A percentile compares a stretch with the other conserved stretches of the same genome.
These are phyloP conservation scores for Amorpha juglandis DNA, from an alignment of 2,888 invertebrate species.

Conservation along the genomic window DNA sequence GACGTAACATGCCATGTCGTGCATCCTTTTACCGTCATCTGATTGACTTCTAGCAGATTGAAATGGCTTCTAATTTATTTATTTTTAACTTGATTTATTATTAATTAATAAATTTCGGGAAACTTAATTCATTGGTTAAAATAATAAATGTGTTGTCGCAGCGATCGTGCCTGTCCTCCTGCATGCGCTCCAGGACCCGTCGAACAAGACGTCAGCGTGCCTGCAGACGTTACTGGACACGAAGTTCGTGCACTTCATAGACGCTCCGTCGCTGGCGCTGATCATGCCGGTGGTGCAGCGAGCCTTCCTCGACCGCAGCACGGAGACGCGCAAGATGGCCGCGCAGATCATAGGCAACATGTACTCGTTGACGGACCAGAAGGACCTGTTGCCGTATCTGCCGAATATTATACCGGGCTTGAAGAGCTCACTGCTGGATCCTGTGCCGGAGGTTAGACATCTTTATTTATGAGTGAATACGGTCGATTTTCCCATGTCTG, in stretches of 20 bases:
- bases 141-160: constrained; percentile 42
- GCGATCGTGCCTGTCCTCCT: constrained; percentile 94
- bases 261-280: constrained; percentile 98
- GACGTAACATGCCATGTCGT: too few species aligned
- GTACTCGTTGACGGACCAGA: constrained; percentile 99
- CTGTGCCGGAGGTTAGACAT: constrained; percentile 93
- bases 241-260: constrained; percentile 99
- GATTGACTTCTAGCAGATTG: too few species aligned
- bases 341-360: constrained; percentile 99
- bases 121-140: too few species aligned
- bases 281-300: constrained; percentile 99
- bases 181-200: constrained; percentile 97
- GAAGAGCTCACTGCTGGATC: constrained; percentile 97
- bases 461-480: neutral
- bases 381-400: constrained; percentile 98
- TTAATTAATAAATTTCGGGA: too few species aligned
- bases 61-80: too few species aligned
- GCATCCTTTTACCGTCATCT: too few species aligned
- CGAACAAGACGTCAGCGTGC: constrained; percentile 96
- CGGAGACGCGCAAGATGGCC: constrained; percentile 99
- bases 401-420: constrained; percentile 98
- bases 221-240: constrained; percentile 97
- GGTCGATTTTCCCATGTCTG: too few species aligned
- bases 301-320: constrained; percentile 98
- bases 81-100: too few species aligned